Base-by-base conservation (phyloP, 2,113 vertebrate genomes). In the Pollachius pollachius region DNA sequence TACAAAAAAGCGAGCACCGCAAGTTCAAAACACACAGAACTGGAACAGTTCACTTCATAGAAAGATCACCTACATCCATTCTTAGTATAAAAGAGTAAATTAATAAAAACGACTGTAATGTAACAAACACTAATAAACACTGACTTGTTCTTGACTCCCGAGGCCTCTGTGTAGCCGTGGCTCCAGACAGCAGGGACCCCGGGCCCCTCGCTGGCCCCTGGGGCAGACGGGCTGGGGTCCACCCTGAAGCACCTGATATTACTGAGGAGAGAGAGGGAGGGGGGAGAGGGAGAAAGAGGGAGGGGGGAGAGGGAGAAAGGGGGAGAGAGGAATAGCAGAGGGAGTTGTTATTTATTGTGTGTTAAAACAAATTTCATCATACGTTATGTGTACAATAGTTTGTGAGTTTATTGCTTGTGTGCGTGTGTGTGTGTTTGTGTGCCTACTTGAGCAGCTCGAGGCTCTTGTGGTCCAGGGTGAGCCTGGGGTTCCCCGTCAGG, bases 241-340 rank as follows among this genome's bases (percentile, higher is more conserved):
- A 99, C 94, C 86, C 94, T 92, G 87, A 99, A 97, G 84, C 95
- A 99, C 72, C 94, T 94, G 82, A 99, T 99, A 69, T 99, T 99
- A 80, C 97, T 99, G 81, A 76, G 62, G 87, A 77, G 65, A 73
- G 15, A 63, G 59, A n/a, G 21, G 25, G 17, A 17, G 54, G 16
- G 7, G 61, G 54, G 57, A 7, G 67, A 7, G 37, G 25, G 17
- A 17, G 61, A 25, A 30, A 7, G 67, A 7, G 37, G 25, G 17
- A 17, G 54, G 16, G 7, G 61, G 54, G 57, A 7, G 67, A 7
- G 37, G 1, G n/a, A 64, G 13, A 34, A 11, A 0, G 3, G 9
- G 37, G 67, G 4, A 27, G 27, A 27, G 27, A 27, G 30, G 30
- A 34, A 34, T 34, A 34, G 30, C 30, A 34, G 30, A 5, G 30